Evolutionary conservation across 2,888 invertebrate species (phyloP).

Genomic region (Lacanobia oleracea): DNA sequence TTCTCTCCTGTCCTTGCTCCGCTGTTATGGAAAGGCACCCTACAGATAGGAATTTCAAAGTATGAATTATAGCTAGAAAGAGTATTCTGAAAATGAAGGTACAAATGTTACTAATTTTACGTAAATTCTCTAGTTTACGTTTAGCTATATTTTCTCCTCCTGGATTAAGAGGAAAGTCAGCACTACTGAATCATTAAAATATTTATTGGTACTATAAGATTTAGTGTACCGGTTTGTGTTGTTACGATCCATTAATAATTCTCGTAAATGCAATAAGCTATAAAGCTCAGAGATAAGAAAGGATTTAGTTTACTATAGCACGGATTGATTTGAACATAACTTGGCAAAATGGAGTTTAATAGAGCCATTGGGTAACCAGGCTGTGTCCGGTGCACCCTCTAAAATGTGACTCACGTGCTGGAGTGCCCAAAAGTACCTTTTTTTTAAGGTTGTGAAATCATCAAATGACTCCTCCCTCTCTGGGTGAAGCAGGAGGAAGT

Average conservation of each 20-base stretch:
- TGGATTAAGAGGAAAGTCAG: background rate
- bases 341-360: background rate
- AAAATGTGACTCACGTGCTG: too few species aligned
- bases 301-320: background rate
- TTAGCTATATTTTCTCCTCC: background rate
- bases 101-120: too few species aligned
- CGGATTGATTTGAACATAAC: background rate
- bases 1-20: too few species aligned
- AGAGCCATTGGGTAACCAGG: background rate
- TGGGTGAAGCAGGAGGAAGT: too few species aligned
- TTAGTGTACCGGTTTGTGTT: conserved; percentile 1
- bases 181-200: conserved; percentile 12
- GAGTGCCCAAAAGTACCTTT: too few species aligned
- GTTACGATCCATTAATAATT: conserved; percentile 37
- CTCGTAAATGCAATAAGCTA: conserved; percentile 44
- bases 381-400: background rate
- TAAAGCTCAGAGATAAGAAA: conserved; percentile 41
- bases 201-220: conserved; percentile 25
- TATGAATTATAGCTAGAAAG: too few species aligned
- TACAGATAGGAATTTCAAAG: too few species aligned
- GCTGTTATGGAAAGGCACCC: too few species aligned
- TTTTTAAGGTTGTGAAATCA: too few species aligned
- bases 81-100: too few species aligned
- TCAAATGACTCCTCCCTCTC: too few species aligned
- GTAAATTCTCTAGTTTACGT: background rate